A percentile compares a stretch with the other conserved stretches of the same genome.
Evolutionary conservation across 1,140 invertebrate species (phyloP).

Genomic region (Zaprionus capensis): DNA sequence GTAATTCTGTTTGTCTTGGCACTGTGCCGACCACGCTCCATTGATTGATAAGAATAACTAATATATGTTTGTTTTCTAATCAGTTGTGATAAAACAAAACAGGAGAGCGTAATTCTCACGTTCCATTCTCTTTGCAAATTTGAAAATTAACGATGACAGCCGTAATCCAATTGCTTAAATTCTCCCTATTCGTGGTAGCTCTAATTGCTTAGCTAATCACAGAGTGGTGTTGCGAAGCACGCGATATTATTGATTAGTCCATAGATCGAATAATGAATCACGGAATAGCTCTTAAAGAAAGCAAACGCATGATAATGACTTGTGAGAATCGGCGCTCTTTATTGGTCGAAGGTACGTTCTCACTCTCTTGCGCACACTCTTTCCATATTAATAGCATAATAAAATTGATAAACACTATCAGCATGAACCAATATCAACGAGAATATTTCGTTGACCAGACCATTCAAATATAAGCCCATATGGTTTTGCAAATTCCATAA

Average conservation of each 20-base stretch:
- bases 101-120: background rate
- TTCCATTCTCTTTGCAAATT: conserved; percentile 1
- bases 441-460: conserved; percentile 9
- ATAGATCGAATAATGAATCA: background rate
- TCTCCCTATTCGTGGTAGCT: background rate
- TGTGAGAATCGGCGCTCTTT: conserved; percentile 16
- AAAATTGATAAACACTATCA: conserved; percentile 48
- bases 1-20: background rate
- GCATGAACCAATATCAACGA: conserved; percentile 30
- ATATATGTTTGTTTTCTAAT: background rate
- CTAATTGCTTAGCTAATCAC: background rate
- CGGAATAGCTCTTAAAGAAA: background rate
- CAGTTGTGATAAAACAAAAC: background rate
- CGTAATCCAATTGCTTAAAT: conserved; percentile 12
- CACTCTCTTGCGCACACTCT: conserved; percentile 24
- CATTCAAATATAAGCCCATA: conserved; percentile 49
- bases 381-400: conserved; percentile 37
- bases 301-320: background rate
- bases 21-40: conserved; percentile 11
- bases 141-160: conserved; percentile 29
- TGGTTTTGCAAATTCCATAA: conserved; percentile 31
- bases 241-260: background rate
- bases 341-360: background rate
- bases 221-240: background rate
- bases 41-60: conserved; percentile 11